Base-by-base conservation (phyloP, 53 echinoderm and acorn worm genomes). In the Hippasteria phrygiana region DNA sequence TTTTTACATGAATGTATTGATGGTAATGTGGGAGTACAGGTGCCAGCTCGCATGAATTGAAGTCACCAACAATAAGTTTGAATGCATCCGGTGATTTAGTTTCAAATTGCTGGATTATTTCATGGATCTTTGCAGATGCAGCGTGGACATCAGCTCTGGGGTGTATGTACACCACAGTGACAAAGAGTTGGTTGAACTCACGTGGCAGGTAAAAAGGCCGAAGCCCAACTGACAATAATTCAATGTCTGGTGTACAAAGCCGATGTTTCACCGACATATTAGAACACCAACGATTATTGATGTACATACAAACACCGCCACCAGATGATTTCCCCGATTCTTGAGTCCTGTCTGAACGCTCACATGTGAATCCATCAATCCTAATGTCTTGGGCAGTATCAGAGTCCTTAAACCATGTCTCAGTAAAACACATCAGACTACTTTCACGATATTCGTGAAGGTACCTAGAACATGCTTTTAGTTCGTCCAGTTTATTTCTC, bases 361-460 rank as follows among this genome's bases (percentile, higher is more conserved):
- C 9, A 35, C 69, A 69, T 32, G 33, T 6, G 5, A 69, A 69
- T 12, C 69, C 31, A 6, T 69, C 69, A 35, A 69, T 69, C 29
- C 33, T 33, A 35, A 35, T 69, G 33, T 13, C 29, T 14, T 1
- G 31, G 14, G 9, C 33, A 69, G 31, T 69, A 69, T 73, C 43
- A 38, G 34, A n/a, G n/a, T n/a, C n/a, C n/a, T n/a, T n/a, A n/a
- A n/a, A 66, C 66, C 66, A 66, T 66, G 66, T 73, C 26, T 73
- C 73, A 22, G 18, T n/a, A 20, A 73, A 73, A 39, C 73, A 73
- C 43, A 66, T 66, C 31, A 66, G 31, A 16, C 33, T 14, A 31
- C 6, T 32, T 66, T 66, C 31, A 14, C 66, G 66, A 20, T 66
- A 66, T 66, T 66, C 33, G 20, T 66, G 5, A 14, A 6, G 66